Evolutionary conservation across 2,888 invertebrate genomes (phyloP).

Genomic region (Rhimphoctona megacephalus): DNA sequence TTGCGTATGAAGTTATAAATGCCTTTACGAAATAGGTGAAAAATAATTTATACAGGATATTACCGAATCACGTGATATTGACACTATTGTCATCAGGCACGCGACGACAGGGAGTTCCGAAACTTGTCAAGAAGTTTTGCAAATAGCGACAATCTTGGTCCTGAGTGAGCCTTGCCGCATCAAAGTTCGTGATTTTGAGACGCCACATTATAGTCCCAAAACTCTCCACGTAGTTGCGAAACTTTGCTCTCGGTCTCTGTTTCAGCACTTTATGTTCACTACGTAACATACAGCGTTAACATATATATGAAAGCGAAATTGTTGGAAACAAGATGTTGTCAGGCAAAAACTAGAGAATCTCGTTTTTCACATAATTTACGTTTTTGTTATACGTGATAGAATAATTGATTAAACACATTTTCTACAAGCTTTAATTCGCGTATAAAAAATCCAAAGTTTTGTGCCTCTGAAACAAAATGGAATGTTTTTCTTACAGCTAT

Average conservation of each 20-base stretch:
- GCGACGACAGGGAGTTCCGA: slow-evolving; percentile 47
- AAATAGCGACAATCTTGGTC: slow-evolving; percentile 49
- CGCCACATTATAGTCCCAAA: slow-evolving; percentile 72
- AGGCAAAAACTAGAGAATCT: not conserved
- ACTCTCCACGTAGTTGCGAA: slow-evolving; percentile 68
- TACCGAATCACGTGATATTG: slow-evolving; percentile 15
- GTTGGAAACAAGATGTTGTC: not conserved
- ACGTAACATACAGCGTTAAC: slow-evolving; percentile 20
- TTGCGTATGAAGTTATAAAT: not conserved
- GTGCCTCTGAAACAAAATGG: not conserved
- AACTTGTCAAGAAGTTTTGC: slow-evolving; percentile 63
- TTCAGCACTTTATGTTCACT: slow-evolving; percentile 61
- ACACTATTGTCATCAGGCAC: slow-evolving; percentile 5
- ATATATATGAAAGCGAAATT: slow-evolving; percentile 24
- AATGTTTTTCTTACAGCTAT: not conserved
- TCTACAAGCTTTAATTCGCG: not conserved
- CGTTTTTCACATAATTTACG: not conserved
- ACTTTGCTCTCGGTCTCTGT: slow-evolving; percentile 74
- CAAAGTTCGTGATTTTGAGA: slow-evolving; percentile 71
- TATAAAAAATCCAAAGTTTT: not conserved
- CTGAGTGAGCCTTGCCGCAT: slow-evolving; percentile 48
- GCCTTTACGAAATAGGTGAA: not conserved
- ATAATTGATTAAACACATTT: not conserved
- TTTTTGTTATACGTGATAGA: not conserved
- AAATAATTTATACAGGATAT: slow-evolving; percentile 52